Conservation (phyloP, 2,113 vertebrate species). For the Gopherus flavomarginatus region DNA sequence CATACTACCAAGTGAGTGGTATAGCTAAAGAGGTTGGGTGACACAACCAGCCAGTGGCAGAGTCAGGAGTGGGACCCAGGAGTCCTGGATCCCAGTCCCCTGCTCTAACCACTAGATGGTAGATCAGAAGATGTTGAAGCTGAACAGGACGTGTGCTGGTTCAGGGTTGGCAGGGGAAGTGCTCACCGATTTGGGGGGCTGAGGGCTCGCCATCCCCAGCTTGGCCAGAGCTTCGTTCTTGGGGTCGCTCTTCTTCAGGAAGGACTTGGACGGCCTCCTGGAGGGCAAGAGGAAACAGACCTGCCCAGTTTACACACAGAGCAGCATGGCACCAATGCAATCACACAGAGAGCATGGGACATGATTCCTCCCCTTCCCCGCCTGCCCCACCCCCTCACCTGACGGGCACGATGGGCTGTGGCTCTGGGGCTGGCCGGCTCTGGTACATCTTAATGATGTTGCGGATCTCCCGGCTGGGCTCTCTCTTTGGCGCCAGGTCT, state of each 20-base stretch:
- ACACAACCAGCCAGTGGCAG: not conserved
- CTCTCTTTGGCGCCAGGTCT: rapidly evolving
- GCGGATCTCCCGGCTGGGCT: slow-evolving; percentile 88
- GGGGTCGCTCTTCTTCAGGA: slow-evolving; percentile 87
- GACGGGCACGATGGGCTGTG: slow-evolving; percentile 77
- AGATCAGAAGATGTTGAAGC: not conserved
- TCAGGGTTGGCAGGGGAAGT: not conserved
- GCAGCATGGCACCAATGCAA: not conserved
- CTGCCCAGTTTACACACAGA: not conserved
- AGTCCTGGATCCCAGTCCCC: not conserved
- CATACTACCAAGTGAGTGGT: not conserved
- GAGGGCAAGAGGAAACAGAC: not conserved
- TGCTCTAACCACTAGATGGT: not conserved
- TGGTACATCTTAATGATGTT: slow-evolving; percentile 93
- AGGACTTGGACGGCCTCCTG: slow-evolving; percentile 76
- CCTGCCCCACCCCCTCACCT: slow-evolving; percentile 77
- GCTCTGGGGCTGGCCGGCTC: slow-evolving; percentile 81
- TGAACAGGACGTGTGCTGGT: not conserved
- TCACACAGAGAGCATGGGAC: not conserved
- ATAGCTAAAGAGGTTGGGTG: not conserved
- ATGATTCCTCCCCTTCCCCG: not conserved
- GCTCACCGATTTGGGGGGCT: slow-evolving; percentile 71
- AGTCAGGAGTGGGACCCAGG: not conserved
- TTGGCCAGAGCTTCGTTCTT: slow-evolving; percentile 94
- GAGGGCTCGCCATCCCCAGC: slow-evolving; percentile 75